phyloP scores from a whole-genome alignment of 37 sponge, comb jelly and placozoan genomes.

The Amphimedon queenslandica region DNA sequence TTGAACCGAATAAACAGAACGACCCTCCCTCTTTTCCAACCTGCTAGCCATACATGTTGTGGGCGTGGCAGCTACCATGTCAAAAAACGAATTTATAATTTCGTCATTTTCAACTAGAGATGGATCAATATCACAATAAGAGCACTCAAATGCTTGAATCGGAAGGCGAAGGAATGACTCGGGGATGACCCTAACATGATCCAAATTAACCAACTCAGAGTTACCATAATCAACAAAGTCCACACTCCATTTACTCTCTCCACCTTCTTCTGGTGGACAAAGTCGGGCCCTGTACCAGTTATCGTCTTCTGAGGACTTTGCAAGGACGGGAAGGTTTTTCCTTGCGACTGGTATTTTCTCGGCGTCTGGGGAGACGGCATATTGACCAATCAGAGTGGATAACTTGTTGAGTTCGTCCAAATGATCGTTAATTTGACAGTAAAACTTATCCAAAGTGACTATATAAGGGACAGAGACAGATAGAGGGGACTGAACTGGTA shows the following conservation, averaged over 20 bases:
- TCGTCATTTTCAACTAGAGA: neutral
- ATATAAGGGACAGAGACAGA: slow-evolving; percentile 20
- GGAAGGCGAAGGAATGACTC: slow-evolving; percentile 31
- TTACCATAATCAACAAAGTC: slow-evolving; percentile 80
- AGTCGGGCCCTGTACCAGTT: slow-evolving; percentile 68
- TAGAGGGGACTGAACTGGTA: slow-evolving; percentile 1
- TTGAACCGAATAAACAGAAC: neutral
- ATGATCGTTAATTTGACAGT: slow-evolving; percentile 16
- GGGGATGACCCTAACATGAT: slow-evolving; percentile 13
- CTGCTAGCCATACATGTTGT: slow-evolving; percentile 1
- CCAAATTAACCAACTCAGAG: slow-evolving; percentile 20
- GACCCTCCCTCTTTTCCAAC: neutral
- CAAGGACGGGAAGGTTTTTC: slow-evolving; percentile 38
- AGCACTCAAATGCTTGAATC: slow-evolving; percentile 38
- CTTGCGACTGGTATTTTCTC: neutral
- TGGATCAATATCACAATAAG: slow-evolving; percentile 16
- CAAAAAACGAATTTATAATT: slow-evolving; percentile 12
- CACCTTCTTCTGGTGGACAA: neutral
- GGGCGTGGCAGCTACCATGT: slow-evolving; percentile 14
- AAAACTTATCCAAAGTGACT: slow-evolving; percentile 37
- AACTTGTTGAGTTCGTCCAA: slow-evolving; percentile 7
- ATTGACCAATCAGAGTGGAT: slow-evolving; percentile 13
- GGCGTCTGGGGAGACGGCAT: slow-evolving; percentile 22
- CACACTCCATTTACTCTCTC: slow-evolving; percentile 17
- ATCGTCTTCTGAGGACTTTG: slow-evolving; percentile 51